These are phyloP conservation scores for Ivindomyrus marchei DNA, from an alignment of 2,113 vertebrate species.

Conservation along the genomic window DNA sequence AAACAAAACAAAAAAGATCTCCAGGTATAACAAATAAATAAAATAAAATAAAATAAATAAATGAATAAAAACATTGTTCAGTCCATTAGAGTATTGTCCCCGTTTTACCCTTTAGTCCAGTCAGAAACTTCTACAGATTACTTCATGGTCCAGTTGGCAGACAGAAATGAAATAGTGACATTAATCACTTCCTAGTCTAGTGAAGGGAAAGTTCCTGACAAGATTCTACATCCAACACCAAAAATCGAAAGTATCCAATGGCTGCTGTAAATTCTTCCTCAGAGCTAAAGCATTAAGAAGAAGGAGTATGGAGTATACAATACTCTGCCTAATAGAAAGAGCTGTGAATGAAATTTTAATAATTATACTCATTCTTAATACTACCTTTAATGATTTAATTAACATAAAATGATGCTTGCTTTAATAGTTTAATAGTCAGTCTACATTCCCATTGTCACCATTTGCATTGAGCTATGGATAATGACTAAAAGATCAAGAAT, in stretches of 20 bases:
- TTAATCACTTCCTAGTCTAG: background rate
- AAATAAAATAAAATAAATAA: background rate
- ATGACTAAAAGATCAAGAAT: background rate
- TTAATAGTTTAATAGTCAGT: background rate
- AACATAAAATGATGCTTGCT: background rate
- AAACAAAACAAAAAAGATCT: background rate
- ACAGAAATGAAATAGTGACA: background rate
- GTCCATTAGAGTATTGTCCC: background rate
- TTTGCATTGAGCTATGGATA: background rate
- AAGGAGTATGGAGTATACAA: background rate
- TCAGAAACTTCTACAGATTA: background rate
- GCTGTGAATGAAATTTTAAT: background rate
- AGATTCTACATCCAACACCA: slow-evolving; percentile 33
- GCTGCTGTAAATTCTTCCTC: background rate
- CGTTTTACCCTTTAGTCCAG: background rate
- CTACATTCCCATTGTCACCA: background rate
- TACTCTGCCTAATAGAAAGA: background rate
- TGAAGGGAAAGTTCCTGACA: background rate
- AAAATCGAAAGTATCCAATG: slow-evolving; percentile 22
- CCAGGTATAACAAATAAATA: background rate
- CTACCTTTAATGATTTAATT: background rate
- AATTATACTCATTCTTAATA: background rate
- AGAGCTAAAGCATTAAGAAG: background rate
- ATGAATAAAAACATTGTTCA: background rate
- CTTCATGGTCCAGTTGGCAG: slow-evolving; percentile 8